Evolutionary conservation across 1,140 invertebrate species (phyloP), one percentile per base, ranked within the genome.

Genomic region (Pogonus chalceus): DNA sequence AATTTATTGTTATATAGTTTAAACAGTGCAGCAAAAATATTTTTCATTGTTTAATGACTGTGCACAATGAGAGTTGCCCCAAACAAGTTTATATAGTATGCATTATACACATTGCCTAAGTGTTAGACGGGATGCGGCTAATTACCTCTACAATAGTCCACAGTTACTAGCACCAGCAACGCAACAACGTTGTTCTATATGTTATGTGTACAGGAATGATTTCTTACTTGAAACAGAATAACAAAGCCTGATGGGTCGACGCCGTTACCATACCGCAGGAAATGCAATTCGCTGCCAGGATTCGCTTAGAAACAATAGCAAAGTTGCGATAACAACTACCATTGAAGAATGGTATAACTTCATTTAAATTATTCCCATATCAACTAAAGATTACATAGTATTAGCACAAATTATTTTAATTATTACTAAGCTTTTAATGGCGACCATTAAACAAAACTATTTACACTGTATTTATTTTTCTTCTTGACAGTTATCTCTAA

Each of bases 281-380:
- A 10, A 43, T 43, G 37, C 37, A 43, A 43, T 43, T 43, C 37
- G 37, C 37, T 43, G 18, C 37, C 18, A 43, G 9, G 3, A 16
- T 18, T 43, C 9, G 3, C 18, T 4, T 9, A 43, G 37, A 43
- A 43, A 43, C 37, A 43, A 43, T 43, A 18, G 9, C 18, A 18
- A 43, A 43, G 37, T 43, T 43, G 18, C 37, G 37, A 43, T 43
- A 43, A 43, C 37, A 43, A 43, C 37, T 43, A 43, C 37, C 37
- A 43, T 43, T 43, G 9, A 10, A 43, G 26, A 31, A 31, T 31
- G 26, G 26, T 31, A 43, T 16, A 43, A 43, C 37, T 43, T 43
- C 9, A 43, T 43, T 43, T 43, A 43, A 43, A 43, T 43, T 43
- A 43, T 18, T 43, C 37, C 18, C 37, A 7, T 10, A 43, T 43